Percentiles rank a stretch among this genome's conserved stretches.
phyloP scores from a whole-genome alignment of 2,797 vertebrate genomes.

The Gobionotothen gibberifrons region DNA sequence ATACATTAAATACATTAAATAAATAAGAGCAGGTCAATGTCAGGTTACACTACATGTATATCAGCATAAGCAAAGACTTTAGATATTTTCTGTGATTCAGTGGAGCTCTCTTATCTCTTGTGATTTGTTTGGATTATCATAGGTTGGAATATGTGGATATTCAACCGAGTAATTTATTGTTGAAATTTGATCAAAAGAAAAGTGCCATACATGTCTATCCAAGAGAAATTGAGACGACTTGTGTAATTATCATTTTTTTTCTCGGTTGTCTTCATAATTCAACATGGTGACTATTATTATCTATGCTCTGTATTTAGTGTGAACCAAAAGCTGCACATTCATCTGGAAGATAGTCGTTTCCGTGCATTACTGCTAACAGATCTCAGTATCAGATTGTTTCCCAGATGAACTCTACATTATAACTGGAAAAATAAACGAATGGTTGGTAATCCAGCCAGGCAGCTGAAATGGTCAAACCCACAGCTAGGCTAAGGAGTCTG shows the following conservation, averaged over 20 bases:
- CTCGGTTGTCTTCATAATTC: background rate
- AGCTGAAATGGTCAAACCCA: constrained; percentile 31
- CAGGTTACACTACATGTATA: constrained; percentile 3
- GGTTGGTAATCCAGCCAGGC: constrained; percentile 15
- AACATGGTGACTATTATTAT: constrained; percentile 15
- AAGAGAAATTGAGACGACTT: constrained; percentile 29
- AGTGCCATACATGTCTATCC: constrained; percentile 25
- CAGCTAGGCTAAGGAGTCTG: constrained; percentile 22
- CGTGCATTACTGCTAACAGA: constrained; percentile 15
- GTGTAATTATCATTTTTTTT: constrained; percentile 34
- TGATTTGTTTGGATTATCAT: constrained; percentile 23
- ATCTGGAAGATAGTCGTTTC: constrained; percentile 13
- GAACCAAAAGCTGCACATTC: background rate
- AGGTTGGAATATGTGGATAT: constrained; percentile 9
- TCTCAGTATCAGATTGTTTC: constrained; percentile 25
- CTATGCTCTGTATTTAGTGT: constrained; percentile 31
- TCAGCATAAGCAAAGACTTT: background rate
- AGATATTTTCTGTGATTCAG: background rate
- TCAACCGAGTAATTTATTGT: constrained; percentile 15
- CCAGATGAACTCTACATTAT: constrained; percentile 15
- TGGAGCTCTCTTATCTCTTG: background rate
- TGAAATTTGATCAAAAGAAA: constrained; percentile 15
- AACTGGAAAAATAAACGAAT: constrained; percentile 39
- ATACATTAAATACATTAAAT: too few species aligned
- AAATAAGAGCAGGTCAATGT: constrained; percentile 14